Conservation (phyloP, 2,797 vertebrate species). For the Gallinago nigripennis region DNA sequence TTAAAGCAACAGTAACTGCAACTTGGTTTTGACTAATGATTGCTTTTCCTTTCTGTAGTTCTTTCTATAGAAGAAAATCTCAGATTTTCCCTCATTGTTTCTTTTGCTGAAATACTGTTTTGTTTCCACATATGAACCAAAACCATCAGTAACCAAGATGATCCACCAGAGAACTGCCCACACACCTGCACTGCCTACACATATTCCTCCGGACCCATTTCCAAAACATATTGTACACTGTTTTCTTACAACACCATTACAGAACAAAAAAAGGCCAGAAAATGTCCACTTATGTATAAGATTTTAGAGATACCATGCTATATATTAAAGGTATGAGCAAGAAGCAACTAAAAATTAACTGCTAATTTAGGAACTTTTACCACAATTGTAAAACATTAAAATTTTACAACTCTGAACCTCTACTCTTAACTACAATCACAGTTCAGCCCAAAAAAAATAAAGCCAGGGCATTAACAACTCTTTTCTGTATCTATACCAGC, state of each 20-base stretch:
- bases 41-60: not conserved
- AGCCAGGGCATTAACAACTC: not conserved
- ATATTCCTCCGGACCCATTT: not conserved
- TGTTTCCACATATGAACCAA: not conserved
- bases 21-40: not conserved
- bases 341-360: not conserved
- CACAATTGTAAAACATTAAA: not conserved
- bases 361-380: not conserved
- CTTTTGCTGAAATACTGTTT: not conserved
- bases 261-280: not conserved
- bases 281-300: not conserved
- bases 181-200: not conserved
- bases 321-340: not conserved
- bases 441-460: not conserved
- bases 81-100: not conserved
- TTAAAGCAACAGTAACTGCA: not conserved
- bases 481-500: not conserved
- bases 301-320: not conserved
- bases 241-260: not conserved
- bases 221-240: not conserved
- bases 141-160: not conserved
- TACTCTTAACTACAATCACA: not conserved
- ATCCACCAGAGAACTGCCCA: not conserved
- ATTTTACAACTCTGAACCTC: not conserved
- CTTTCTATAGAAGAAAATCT: not conserved